Base-by-base conservation (phyloP, 2,797 vertebrate species). In the Discoglossus pictus region DNA sequence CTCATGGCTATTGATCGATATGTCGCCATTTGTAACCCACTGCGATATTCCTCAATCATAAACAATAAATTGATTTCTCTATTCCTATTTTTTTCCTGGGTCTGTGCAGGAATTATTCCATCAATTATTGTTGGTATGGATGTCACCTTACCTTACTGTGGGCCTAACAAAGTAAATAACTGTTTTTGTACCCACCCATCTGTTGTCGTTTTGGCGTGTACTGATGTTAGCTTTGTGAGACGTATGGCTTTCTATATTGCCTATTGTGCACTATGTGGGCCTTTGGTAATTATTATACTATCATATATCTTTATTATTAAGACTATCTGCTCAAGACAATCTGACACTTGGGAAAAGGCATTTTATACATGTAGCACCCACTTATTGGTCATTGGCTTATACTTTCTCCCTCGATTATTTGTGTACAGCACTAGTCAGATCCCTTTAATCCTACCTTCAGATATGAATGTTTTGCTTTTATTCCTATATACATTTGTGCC, bases 1-100 rank as follows among this genome's bases (percentile, higher is more conserved):
- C 65, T 80, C 16, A 82, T 82, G 81, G 78, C 78, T 2, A 25
- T 76, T 51, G 78, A 82, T 23, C 65, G 65, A 10, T 78, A 78
- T 1, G 56, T 78, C 0, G 75, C 78, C 42, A 74, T 83, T 16
- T 79, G 77, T 4, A 40, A n/a, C 21, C 46, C 81, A 73, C 8
- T 67, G 25, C 25, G 54, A 21, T 67, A 67, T 40, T 43, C 71
- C 9, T 60, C 24, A 7, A 7, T 75, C 7, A 76, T 83, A 61
- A 77, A 36, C 27, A 56, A 64, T 2, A 65, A 47, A 50, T 15
- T 21, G 2, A 18, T 38, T 8, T n/a, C n/a, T n/a, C n/a, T n/a
- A n/a, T n/a, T n/a, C n/a, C 2, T 12, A 4, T 1, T 16, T 12
- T 2, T 35, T 7, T 55, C 40, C 16, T 16, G 20, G 12, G 1